These are phyloP conservation scores for Lutjanus erythropterus DNA, from an alignment of 2,113 vertebrate genomes.

Conservation along the genomic window DNA sequence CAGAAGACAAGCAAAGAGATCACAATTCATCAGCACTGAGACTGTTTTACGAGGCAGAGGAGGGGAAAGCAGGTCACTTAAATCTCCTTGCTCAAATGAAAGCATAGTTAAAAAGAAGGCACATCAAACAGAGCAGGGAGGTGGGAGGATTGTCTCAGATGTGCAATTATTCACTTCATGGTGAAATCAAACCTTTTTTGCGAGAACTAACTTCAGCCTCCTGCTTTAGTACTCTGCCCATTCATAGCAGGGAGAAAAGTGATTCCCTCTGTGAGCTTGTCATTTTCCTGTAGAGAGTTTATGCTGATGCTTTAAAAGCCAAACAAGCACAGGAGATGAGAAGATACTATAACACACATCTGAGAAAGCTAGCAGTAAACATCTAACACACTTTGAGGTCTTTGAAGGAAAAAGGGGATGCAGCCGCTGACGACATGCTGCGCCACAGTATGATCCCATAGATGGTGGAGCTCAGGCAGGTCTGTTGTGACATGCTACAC, in stretches of 20 bases:
- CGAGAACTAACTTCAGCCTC: background rate
- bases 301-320: background rate
- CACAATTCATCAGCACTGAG: background rate
- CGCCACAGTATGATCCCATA: constrained; percentile 5
- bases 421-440: constrained; percentile 1
- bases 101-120: background rate
- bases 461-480: constrained; percentile 3
- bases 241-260: background rate
- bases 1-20: background rate
- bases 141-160: background rate
- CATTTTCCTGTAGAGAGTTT: background rate
- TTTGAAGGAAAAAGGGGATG: background rate
- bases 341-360: background rate
- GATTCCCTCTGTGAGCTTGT: background rate
- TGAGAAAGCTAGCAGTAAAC: constrained; percentile 31
- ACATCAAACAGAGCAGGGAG: background rate
- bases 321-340: background rate
- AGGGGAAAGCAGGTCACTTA: background rate
- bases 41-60: background rate
- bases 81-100: background rate
- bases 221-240: background rate
- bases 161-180: background rate
- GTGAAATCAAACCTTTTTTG: background rate
- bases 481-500: constrained; percentile 14
- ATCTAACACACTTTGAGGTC: background rate